phyloP scores from a whole-genome alignment of 2,888 invertebrate genomes.

The Scrobipalpa costella region DNA sequence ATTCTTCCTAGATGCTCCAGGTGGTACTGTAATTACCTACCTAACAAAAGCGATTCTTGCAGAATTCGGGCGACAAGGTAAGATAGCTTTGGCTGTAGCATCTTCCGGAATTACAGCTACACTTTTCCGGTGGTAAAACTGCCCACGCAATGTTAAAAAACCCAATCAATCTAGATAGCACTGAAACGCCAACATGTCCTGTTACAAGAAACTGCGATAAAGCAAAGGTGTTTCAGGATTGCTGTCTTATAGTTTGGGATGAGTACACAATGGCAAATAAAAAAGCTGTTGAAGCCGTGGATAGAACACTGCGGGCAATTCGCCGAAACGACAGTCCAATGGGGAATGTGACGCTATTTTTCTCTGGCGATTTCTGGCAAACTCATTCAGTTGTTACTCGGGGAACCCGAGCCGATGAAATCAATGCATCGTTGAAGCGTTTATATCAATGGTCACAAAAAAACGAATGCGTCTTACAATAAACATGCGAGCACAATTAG shows the following conservation, averaged over 20 bases:
- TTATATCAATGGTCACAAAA: too few species aligned
- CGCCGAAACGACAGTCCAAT: conserved; percentile 24
- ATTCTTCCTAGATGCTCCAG: conserved; percentile 14
- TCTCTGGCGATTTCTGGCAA: conserved; percentile 37
- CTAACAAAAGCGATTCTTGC: too few species aligned
- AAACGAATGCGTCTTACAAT: too few species aligned
- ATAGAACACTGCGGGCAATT: conserved; percentile 21
- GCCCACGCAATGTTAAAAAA: too few species aligned
- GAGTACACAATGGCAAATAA: conserved; percentile 29
- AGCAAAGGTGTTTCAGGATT: neutral
- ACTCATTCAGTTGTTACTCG: conserved; percentile 31
- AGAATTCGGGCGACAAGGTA: too few species aligned
- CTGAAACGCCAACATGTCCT: neutral
- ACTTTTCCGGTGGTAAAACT: too few species aligned
- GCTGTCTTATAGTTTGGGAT: conserved; percentile 22
- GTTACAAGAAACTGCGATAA: neutral
- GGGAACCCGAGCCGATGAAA: conserved; percentile 29
- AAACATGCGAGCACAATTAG: too few species aligned
- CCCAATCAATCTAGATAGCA: too few species aligned
- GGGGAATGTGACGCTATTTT: conserved; percentile 33
- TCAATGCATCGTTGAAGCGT: too few species aligned
- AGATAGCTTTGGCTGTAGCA: too few species aligned
- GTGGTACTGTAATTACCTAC: conserved; percentile 17
- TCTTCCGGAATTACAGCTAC: too few species aligned
- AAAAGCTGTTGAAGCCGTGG: too few species aligned